phyloP scores from a whole-genome alignment of 2,113 vertebrate genomes.

The Xenus cinereus region DNA sequence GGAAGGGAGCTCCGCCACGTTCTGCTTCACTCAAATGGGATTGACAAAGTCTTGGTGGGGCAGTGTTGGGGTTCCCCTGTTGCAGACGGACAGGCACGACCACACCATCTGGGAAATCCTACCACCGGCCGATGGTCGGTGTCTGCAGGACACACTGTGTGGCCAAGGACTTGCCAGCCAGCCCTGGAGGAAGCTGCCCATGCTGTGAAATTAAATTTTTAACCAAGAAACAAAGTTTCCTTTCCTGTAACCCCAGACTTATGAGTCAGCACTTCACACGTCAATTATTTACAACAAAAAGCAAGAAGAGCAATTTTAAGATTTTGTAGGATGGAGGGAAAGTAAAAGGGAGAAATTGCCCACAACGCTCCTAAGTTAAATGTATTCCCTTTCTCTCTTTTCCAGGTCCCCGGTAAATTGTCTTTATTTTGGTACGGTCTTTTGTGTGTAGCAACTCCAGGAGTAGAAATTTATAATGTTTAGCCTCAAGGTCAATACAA shows the following conservation, averaged over 20 bases:
- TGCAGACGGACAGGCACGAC: not conserved
- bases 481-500: not conserved
- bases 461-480: not conserved
- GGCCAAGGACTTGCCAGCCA: not conserved
- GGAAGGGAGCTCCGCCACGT: not conserved
- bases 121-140: accelerated
- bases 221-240: slow-evolving; percentile 72
- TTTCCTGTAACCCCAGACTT: slow-evolving; percentile 72
- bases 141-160: not conserved
- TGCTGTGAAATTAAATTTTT: slow-evolving; percentile 51
- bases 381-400: not conserved
- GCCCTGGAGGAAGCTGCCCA: not conserved
- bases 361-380: not conserved
- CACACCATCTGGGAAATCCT: not conserved
- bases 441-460: not conserved
- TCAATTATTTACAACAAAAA: slow-evolving; percentile 68
- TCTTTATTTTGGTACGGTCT: not conserved
- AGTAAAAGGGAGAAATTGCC: not conserved
- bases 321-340: slow-evolving; percentile 14
- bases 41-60: not conserved
- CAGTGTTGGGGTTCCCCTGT: not conserved
- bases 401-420: not conserved
- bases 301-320: slow-evolving; percentile 7
- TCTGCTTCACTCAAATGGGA: accelerated
- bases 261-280: slow-evolving; percentile 73